These are phyloP conservation scores for Spodoptera frugiperda DNA, from an alignment of 1,140 invertebrate genomes.

Conservation along the genomic window DNA sequence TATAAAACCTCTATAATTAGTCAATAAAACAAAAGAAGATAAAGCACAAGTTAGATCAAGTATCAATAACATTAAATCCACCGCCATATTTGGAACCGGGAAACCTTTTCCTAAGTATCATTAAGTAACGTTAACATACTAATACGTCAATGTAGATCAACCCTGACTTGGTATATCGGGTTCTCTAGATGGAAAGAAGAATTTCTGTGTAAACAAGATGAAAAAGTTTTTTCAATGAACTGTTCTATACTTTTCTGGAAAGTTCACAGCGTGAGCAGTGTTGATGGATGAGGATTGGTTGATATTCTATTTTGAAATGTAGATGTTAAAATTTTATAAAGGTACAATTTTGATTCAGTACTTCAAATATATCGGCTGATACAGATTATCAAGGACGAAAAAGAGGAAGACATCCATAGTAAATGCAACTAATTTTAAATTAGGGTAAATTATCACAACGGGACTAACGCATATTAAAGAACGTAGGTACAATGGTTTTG, in stretches of 20 bases:
- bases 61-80: conserved; percentile 34
- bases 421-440: too few relatives aligned
- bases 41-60: background rate
- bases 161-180: conserved; percentile 11
- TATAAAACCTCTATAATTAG: background rate
- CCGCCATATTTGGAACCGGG: conserved; percentile 31
- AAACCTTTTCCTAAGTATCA: conserved; percentile 31
- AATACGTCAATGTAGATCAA: conserved; percentile 48
- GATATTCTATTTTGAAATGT: too few relatives aligned
- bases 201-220: conserved; percentile 5
- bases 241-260: background rate
- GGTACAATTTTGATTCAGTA: too few relatives aligned
- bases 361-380: too few relatives aligned
- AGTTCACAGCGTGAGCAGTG: too few relatives aligned
- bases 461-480: too few relatives aligned
- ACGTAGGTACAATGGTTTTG: too few relatives aligned
- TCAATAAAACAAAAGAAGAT: conserved; percentile 26
- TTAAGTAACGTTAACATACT: conserved; percentile 54
- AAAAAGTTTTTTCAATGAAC: conserved; percentile 35
- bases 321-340: too few relatives aligned
- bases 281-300: too few relatives aligned
- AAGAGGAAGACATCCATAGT: too few relatives aligned
- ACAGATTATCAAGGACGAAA: too few relatives aligned
- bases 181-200: conserved; percentile 10
- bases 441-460: too few relatives aligned